phyloP scores from a whole-genome alignment of 2,888 invertebrate species.

The Resseliella maxima region DNA sequence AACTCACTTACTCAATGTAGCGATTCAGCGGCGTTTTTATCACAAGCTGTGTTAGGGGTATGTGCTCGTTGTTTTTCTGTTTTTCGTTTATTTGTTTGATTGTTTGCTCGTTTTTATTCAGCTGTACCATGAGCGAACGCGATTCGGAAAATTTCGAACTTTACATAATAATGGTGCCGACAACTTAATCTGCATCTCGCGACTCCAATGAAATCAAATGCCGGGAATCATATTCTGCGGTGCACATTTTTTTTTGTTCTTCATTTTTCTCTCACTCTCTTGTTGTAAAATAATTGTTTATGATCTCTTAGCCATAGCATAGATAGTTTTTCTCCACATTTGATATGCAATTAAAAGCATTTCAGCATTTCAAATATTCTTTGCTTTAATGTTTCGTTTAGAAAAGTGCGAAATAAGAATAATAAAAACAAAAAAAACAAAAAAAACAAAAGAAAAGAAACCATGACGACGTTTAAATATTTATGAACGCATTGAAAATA shows the following conservation, averaged over 20 bases:
- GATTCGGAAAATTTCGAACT: slow-evolving; percentile 29
- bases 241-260: not conserved
- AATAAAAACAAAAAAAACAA: not conserved
- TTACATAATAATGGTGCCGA: slow-evolving; percentile 52
- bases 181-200: slow-evolving; percentile 54
- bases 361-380: slow-evolving; percentile 51
- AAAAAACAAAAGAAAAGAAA: not conserved
- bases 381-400: not conserved
- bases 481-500: slow-evolving; percentile 47
- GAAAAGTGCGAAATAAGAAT: not conserved
- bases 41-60: not conserved
- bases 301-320: slow-evolving; percentile 22
- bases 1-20: slow-evolving; percentile 46
- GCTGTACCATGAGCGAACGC: not conserved
- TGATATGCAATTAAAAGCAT: slow-evolving; percentile 48
- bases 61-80: slow-evolving; percentile 14
- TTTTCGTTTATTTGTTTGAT: not conserved
- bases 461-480: not conserved
- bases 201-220: not conserved
- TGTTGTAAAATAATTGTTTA: slow-evolving; percentile 35
- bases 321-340: not conserved
- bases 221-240: not conserved
- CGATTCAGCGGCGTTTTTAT: slow-evolving; percentile 38
- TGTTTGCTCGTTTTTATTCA: not conserved
- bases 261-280: not conserved